Percentiles rank a stretch among this genome's conserved stretches.
These are phyloP conservation scores for Hippocampus guttulatus DNA, from an alignment of 2,113 vertebrate species.

Conservation along the genomic window DNA sequence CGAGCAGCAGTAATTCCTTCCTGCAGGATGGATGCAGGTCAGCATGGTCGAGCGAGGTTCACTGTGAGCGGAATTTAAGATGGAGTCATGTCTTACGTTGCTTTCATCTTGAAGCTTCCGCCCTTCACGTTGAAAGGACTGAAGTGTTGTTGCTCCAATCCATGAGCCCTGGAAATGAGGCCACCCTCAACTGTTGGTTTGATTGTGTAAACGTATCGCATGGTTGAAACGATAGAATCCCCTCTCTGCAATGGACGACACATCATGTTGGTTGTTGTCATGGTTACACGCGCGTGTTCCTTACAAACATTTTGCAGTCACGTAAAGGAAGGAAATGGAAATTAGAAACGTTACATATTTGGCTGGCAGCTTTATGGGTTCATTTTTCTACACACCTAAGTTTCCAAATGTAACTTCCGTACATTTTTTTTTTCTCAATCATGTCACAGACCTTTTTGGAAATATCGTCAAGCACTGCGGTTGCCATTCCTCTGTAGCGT, in stretches of 20 bases:
- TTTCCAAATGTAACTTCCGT: neutral
- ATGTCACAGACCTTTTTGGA: slow-evolving; percentile 55
- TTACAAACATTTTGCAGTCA: neutral
- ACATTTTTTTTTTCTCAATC: neutral
- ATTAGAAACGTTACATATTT: no score
- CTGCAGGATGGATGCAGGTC: slow-evolving; percentile 44
- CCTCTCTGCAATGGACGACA: slow-evolving; percentile 59
- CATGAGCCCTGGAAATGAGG: slow-evolving; percentile 61
- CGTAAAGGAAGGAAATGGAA: no score
- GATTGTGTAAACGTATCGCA: slow-evolving; percentile 67
- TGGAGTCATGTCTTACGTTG: slow-evolving; percentile 55
- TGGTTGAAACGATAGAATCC: slow-evolving; percentile 47
- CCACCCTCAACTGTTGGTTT: slow-evolving; percentile 58
- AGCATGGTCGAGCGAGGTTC: neutral
- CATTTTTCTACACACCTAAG: neutral
- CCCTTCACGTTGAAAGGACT: slow-evolving; percentile 72
- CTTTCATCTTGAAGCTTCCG: slow-evolving; percentile 65
- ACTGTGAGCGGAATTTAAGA: neutral
- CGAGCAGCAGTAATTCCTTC: slow-evolving; percentile 68
- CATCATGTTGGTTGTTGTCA: slow-evolving; percentile 15
- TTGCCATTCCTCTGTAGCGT: slow-evolving; percentile 61
- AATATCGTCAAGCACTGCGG: slow-evolving; percentile 48
- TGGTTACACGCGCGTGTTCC: no score
- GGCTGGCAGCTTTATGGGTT: no score
- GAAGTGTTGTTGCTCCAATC: slow-evolving; percentile 65